phyloP scores from a whole-genome alignment of 2,113 vertebrate genomes.

The Oncorhynchus keta region DNA sequence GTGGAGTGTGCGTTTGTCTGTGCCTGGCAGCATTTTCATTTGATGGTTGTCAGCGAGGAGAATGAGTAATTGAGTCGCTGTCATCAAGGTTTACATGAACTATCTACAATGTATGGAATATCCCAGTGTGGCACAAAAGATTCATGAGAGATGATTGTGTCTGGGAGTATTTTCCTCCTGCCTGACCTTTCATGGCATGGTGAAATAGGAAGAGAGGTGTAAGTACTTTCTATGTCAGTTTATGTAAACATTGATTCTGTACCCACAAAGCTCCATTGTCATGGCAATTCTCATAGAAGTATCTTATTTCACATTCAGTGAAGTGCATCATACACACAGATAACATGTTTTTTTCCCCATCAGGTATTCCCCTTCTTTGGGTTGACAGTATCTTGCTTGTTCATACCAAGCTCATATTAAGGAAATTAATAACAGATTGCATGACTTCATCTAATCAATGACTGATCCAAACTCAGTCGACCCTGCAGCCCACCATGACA shows the following conservation, averaged over 20 bases:
- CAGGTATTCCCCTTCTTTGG: too few relatives aligned
- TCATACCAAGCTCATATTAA: not conserved
- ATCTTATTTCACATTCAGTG: not conserved
- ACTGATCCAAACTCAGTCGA: not conserved
- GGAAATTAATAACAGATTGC: not conserved
- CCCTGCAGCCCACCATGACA: not conserved
- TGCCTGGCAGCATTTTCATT: conserved; percentile 3
- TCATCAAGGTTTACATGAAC: not conserved
- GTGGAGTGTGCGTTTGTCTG: not conserved
- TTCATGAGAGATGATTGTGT: not conserved
- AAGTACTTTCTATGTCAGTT: not conserved
- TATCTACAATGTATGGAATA: conserved; percentile 3
- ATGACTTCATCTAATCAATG: not conserved
- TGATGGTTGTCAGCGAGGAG: not conserved
- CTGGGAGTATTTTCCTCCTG: not conserved
- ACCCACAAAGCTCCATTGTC: not conserved
- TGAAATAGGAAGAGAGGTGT: not conserved
- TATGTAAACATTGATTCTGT: not conserved
- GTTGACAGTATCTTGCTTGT: not conserved
- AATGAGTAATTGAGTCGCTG: not conserved
- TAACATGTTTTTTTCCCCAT: not conserved
- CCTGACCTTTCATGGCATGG: not conserved
- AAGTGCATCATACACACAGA: not conserved
- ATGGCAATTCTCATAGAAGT: not conserved
- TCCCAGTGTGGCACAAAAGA: not conserved